These are phyloP conservation scores for Halictus rubicundus DNA, from an alignment of 1,140 invertebrate species.

Conservation along the genomic window DNA sequence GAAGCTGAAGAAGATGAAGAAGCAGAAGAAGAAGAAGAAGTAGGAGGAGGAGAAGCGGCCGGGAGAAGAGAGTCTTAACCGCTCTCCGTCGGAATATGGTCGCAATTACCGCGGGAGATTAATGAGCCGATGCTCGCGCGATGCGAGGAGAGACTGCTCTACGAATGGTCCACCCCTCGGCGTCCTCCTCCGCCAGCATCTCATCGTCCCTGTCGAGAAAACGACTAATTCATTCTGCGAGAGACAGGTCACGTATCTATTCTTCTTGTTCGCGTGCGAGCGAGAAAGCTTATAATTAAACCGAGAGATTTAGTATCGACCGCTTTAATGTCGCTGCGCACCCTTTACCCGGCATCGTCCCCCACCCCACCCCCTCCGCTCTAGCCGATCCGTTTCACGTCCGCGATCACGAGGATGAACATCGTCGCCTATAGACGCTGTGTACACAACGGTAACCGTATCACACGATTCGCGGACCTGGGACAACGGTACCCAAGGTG, in stretches of 20 bases:
- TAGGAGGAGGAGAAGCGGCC: conserved; percentile 45
- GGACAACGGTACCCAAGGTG: too few relatives aligned
- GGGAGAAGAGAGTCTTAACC: conserved; percentile 62
- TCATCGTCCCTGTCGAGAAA: conserved; percentile 61
- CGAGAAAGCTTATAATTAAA: conserved; percentile 64
- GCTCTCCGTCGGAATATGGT: conserved; percentile 71
- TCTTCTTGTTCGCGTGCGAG: conserved; percentile 60
- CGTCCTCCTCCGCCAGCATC: conserved; percentile 45
- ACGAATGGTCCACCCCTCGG: conserved; percentile 55
- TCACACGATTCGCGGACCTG: not conserved
- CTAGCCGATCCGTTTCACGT: conserved; percentile 1
- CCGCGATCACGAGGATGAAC: not conserved
- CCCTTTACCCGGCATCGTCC: conserved; percentile 40
- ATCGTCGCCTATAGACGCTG: too few relatives aligned
- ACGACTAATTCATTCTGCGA: conserved; percentile 65
- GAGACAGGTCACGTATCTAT: conserved; percentile 63
- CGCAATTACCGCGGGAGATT: conserved; percentile 76
- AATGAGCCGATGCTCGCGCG: conserved; percentile 74
- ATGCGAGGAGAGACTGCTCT: conserved; percentile 64
- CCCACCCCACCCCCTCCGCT: not conserved
- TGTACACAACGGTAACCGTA: conserved; percentile 5
- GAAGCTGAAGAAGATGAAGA: conserved; percentile 46
- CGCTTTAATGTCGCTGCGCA: conserved; percentile 61
- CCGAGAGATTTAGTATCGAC: conserved; percentile 60
- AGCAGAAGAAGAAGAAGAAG: conserved; percentile 36